A percentile compares a stretch with the other conserved stretches of the same genome.
Conservation (phyloP, 2,797 vertebrate genomes). For the Rachycentron canadum region DNA sequence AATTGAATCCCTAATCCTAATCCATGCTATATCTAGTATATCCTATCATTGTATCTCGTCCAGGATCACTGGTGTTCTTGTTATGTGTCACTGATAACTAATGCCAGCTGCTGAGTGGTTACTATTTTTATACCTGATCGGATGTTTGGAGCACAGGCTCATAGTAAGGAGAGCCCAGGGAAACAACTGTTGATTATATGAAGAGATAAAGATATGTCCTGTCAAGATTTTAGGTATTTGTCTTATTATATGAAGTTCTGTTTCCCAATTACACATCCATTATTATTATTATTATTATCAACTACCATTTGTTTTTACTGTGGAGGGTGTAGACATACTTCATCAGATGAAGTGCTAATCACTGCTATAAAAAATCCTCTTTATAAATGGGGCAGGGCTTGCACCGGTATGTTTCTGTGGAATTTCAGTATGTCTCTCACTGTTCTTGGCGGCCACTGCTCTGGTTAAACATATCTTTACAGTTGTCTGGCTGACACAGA, state of each 20-base stretch:
- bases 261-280: not conserved
- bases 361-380: constrained; percentile 51
- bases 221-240: not conserved
- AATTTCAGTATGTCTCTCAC: constrained; percentile 60
- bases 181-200: constrained; percentile 11
- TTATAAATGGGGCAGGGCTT: constrained; percentile 22
- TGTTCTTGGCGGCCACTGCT: constrained; percentile 54
- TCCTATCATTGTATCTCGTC: not conserved
- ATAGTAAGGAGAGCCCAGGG: not conserved
- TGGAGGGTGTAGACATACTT: not conserved
- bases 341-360: constrained; percentile 43
- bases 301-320: not conserved
- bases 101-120: constrained; percentile 10
- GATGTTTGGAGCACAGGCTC: not conserved
- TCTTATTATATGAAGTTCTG: not conserved
- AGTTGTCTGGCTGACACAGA: constrained; percentile 67
- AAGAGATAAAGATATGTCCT: not conserved
- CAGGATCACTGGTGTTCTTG: constrained; percentile 11
- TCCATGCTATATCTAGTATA: not conserved
- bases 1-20: not conserved
- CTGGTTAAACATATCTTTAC: constrained; percentile 79
- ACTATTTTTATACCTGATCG: constrained; percentile 18
- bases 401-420: constrained; percentile 53
- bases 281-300: too few species aligned
- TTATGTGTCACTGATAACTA: constrained; percentile 10